Base-by-base conservation (phyloP, 2,888 invertebrate species). In the Amblyteles armatorius region DNA sequence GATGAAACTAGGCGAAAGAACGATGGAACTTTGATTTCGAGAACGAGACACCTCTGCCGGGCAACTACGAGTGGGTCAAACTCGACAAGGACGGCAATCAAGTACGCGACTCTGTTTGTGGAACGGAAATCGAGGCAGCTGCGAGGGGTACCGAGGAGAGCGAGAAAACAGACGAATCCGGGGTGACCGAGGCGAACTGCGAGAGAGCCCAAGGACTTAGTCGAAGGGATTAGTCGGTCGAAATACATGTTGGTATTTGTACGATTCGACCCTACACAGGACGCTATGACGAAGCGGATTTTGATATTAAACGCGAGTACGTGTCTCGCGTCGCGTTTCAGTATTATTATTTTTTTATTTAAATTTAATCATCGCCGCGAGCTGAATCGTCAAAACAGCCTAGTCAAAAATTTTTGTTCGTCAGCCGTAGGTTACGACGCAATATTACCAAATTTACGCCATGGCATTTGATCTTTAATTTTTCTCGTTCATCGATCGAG, bases 1-100 rank as follows among this genome's bases (percentile, higher is more conserved):
- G 19, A n/a, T n/a, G 72, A 63, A 63, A 26, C 6, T 82, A 94
- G 88, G 94, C 94, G 11, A 93, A 90, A 52, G 88, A 91, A 19
- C 94, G 94, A 84, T 96, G 95, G 94, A 95, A 95, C 88, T 96
- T 95, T 69, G 95, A 96, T 90, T 95, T 95, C 77, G 93, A 92
- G 81, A 95, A 94, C 1, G 96, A 95, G 83, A 88, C 92, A 55
- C 95, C 95, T 0, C 86, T 94, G 55, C 91, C 93, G 0, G 96
- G 95, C 0, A 91, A 91, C 6, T 95, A 94, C 88, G 92, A 94
- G 79, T 96, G 96, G 96, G 93, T 88, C 72, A 92, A 90, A 86
- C 87, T 93, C 33, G 87, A 85, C 48, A 82, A 87, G 55, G 85
- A 87, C 33, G 88, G 79, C 26, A 83, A 85, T 16, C 85, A 86